A percentile compares a stretch with the other conserved stretches of the same genome.
These are phyloP conservation scores for Suricata suricatta DNA, from an alignment of 2,113 vertebrate genomes.

Conservation along the genomic window DNA sequence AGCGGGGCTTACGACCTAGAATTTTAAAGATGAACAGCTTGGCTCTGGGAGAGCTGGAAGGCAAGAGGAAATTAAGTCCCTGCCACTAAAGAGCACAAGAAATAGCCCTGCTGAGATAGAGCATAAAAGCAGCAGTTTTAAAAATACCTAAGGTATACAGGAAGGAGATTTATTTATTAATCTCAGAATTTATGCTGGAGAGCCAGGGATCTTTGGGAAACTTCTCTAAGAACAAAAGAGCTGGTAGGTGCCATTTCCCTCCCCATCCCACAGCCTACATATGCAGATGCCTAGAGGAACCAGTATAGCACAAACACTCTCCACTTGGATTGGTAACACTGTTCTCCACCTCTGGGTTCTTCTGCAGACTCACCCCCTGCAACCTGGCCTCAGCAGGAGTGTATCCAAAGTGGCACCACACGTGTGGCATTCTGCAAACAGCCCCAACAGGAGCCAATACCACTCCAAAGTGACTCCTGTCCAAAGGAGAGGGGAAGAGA, in stretches of 20 bases:
- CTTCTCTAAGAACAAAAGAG: neutral
- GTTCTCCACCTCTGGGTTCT: neutral
- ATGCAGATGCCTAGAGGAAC: neutral
- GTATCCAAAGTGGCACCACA: neutral
- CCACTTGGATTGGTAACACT: neutral
- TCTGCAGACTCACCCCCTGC: neutral
- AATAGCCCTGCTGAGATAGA: neutral
- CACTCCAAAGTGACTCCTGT: neutral
- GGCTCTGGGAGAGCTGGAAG: neutral
- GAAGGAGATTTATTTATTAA: neutral
- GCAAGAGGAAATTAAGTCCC: neutral
- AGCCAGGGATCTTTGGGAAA: neutral
- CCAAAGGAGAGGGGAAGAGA: neutral
- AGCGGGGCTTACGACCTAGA: neutral
- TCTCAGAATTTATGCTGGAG: neutral
- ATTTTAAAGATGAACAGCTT: neutral
- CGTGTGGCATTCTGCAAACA: neutral
- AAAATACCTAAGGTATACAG: neutral
- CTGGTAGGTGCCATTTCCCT: neutral
- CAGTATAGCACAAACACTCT: neutral
- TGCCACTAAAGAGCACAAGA: neutral
- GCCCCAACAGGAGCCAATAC: neutral
- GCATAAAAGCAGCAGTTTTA: neutral
- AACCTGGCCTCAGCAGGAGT: neutral
- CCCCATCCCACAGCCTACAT: neutral